Evolutionary conservation across 2,797 vertebrate species (phyloP), one percentile per base, ranked within the genome.

Genomic region (Numenius phaeopus): DNA sequence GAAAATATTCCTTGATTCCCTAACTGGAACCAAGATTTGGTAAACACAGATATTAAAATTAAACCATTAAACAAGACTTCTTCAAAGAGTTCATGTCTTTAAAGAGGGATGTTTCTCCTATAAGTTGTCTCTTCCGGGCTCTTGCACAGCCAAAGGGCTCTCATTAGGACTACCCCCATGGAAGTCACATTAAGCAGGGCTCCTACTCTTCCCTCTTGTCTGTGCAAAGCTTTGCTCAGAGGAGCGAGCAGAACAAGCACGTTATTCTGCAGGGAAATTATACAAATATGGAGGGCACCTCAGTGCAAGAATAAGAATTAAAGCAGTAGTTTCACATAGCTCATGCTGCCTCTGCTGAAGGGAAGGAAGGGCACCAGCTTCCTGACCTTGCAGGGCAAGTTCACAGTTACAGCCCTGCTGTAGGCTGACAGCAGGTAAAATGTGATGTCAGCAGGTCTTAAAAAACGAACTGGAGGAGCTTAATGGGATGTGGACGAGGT

Each of bases 11-110:
- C 81, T 94, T 82, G 44, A 92, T 88, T 92, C 76, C 66, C 58
- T 75, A 93, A 87, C 11, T 87, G 47, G 59, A 95, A 81, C 26
- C 37, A 72, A 79, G 79, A 77, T 94, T 86, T 90, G 39, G 70
- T 95, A 97, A 97, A 95, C 80, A 91, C 7, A 26, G 44, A 55
- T 89, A 82, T 69, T 94, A 95, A 89, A 96, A 96, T 95, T 62
- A 96, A 96, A 91, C 42, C 32, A 75, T 87, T 94, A 94, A 85
- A 96, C 73, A 97, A 76, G 69, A 73, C 71, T 90, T 89, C 64
- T 97, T 95, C 52, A 23, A 64, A 95, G 49, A 32, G 17, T 19
- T 93, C 17, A 3, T 62, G 24, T 40, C 14, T 95, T 86, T 81
- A 52, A 94, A 95, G 54, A 64, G 58, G 69, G 26, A 58, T 62